These are phyloP conservation scores for Agelas oroides DNA, from an alignment of 37 sponge, comb jelly and placozoan genomes.

Conservation along the genomic window DNA sequence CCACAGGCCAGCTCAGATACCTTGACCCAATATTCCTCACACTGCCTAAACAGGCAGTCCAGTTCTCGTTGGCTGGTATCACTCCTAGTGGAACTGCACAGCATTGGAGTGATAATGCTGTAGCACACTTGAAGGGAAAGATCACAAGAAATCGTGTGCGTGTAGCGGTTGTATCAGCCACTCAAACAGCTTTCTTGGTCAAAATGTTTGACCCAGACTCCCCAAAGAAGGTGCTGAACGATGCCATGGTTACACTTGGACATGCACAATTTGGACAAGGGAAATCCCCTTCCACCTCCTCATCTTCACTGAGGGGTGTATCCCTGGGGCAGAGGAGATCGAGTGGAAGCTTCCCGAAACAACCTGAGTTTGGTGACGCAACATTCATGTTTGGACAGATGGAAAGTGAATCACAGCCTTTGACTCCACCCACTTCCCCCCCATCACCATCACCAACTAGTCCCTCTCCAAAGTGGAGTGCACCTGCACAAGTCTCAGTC, in stretches of 20 bases:
- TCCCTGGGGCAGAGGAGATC: too few relatives aligned
- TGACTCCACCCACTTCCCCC: too few relatives aligned
- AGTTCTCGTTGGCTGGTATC: conserved; percentile 56
- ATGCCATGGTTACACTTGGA: not conserved
- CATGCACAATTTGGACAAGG: not conserved
- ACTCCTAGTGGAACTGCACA: conserved; percentile 15
- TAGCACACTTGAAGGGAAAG: conserved; percentile 33
- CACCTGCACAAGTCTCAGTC: too few relatives aligned
- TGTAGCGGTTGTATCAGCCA: conserved; percentile 26
- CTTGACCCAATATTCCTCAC: conserved; percentile 55
- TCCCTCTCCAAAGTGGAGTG: too few relatives aligned
- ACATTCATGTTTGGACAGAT: too few relatives aligned
- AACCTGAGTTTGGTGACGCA: too few relatives aligned
- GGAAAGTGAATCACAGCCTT: too few relatives aligned
- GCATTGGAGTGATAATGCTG: conserved; percentile 52
- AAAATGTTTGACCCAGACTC: conserved; percentile 42
- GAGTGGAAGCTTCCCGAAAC: too few relatives aligned
- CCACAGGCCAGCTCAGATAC: conserved; percentile 24
- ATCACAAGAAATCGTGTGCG: conserved; percentile 35
- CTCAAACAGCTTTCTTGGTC: not conserved
- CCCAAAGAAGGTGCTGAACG: conserved; percentile 19
- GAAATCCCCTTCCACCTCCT: not conserved
- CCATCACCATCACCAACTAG: too few relatives aligned
- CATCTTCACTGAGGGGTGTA: conserved; percentile 1
- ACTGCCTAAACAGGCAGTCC: conserved; percentile 63